These are phyloP conservation scores for Dendrolimus kikuchii DNA, from an alignment of 1,140 invertebrate species.

Conservation along the genomic window DNA sequence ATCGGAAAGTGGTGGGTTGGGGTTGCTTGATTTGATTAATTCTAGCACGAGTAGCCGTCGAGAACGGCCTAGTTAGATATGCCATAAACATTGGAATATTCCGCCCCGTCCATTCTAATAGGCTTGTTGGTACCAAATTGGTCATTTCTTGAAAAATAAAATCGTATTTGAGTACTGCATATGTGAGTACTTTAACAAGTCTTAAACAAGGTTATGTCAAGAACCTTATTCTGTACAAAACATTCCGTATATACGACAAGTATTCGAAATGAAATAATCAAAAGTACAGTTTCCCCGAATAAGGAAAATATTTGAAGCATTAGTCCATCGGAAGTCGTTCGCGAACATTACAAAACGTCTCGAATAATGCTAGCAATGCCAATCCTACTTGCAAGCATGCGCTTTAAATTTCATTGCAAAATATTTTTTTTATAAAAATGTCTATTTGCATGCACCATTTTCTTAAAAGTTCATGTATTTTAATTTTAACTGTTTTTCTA, in stretches of 20 bases:
- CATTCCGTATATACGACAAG: slow-evolving; percentile 7
- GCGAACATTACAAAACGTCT: slow-evolving; percentile 36
- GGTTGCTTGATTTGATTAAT: slow-evolving; percentile 71
- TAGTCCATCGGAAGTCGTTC: slow-evolving; percentile 45
- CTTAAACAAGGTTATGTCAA: too few species aligned
- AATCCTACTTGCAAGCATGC: slow-evolving; percentile 25
- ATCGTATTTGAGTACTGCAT: too few species aligned
- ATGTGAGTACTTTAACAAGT: too few species aligned
- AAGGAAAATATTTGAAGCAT: slow-evolving; percentile 36
- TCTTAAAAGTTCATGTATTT: too few species aligned
- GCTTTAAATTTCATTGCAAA: slow-evolving; percentile 16
- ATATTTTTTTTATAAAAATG: background rate
- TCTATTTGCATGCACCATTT: too few species aligned
- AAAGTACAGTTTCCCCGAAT: slow-evolving; percentile 37
- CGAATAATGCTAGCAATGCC: slow-evolving; percentile 28
- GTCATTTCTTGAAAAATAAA: slow-evolving; percentile 16
- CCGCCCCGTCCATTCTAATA: slow-evolving; percentile 23
- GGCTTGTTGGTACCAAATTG: slow-evolving; percentile 24
- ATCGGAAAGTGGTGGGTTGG: slow-evolving; percentile 68
- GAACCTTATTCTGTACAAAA: slow-evolving; percentile 1
- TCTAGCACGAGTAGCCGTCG: slow-evolving; percentile 51
- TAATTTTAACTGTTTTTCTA: too few species aligned
- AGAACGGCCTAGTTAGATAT: slow-evolving; percentile 48
- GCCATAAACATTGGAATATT: slow-evolving; percentile 56
- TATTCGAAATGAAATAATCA: slow-evolving; percentile 36